Conservation (phyloP, 2,113 vertebrate genomes). For the Cromileptes altivelis region DNA sequence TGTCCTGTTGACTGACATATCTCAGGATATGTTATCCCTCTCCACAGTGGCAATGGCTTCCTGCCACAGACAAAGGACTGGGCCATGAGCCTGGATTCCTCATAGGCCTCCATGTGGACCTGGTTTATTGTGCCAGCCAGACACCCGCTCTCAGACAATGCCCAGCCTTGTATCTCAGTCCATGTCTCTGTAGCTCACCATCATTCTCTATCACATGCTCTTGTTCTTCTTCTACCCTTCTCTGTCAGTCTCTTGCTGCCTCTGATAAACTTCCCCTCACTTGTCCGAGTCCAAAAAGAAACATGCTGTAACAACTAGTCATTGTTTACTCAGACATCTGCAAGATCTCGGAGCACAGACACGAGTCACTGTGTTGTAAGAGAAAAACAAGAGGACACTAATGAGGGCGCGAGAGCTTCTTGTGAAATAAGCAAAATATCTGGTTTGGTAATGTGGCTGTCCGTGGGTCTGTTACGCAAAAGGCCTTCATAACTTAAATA, state of each 20-base stretch:
- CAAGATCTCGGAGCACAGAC: not conserved
- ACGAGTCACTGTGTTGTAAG: not conserved
- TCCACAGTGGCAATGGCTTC: constrained; percentile 23
- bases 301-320: not conserved
- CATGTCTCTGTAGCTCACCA: constrained; percentile 33
- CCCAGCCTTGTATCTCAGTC: constrained; percentile 46
- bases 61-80: constrained; percentile 45
- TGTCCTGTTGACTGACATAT: not conserved
- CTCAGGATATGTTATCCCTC: constrained; percentile 15
- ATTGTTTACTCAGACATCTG: constrained; percentile 20
- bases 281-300: not conserved
- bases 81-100: constrained; percentile 41
- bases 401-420: not conserved
- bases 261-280: not conserved
- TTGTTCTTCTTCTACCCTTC: not conserved
- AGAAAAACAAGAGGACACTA: not conserved
- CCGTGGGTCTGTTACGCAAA: not conserved
- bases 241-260: not conserved
- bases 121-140: constrained; percentile 43
- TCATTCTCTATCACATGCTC: constrained; percentile 19
- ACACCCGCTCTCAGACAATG: constrained; percentile 41
- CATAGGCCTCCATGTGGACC: constrained; percentile 34
- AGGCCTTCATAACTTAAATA: not conserved
- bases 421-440: not conserved
- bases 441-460: not conserved